Evolutionary conservation across 2,888 invertebrate genomes (phyloP), one percentile per base, ranked within the genome.

Genomic region (Adineta ricciae): DNA sequence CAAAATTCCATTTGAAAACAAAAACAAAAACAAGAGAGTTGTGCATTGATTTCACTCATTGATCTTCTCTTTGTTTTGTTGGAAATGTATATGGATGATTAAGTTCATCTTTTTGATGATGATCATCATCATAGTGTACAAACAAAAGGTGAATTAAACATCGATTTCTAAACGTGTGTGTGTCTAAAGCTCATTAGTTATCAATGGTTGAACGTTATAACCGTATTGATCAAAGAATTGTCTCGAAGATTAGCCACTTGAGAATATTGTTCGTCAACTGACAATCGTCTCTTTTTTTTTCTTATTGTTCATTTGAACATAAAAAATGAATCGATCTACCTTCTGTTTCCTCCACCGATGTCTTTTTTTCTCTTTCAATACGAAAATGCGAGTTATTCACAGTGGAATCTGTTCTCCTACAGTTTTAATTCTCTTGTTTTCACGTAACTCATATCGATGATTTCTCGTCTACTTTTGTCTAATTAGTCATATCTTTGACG

Each of bases 161-260:
- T 46, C 46, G 5, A 46, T 46, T 27, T 27, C 8, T 46, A 46
- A 8, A 46, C 11, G 19, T 52, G 21, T 64, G 64, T 64, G 16
- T 64, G 64, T 64, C 64, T 2, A 64, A 64, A 64, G 64, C 64
- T 64, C 64, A 64, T 64, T 64, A 64, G 32, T 27, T 64, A 16
- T 64, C 16, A 32, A 64, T 64, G 64, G 64, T 64, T 64, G 64
- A 64, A 27, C 64, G 64, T 64, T 64, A n/a, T n/a, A 64, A 64
- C 64, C 64, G 64, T 64, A 64, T 64, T 64, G 64, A 64, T 64
- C 64, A 64, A 64, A 64, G 64, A 64, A 64, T 64, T 64, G 64
- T 64, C 64, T 32, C 27, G 16, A 64, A 64, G 64, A 64, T 64
- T 64, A 64, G 32, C 64, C 64, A 64, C 64, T 64, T 64, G 64